Base-by-base conservation (phyloP, 2,113 vertebrate genomes). In the Microtus richardsoni region DNA sequence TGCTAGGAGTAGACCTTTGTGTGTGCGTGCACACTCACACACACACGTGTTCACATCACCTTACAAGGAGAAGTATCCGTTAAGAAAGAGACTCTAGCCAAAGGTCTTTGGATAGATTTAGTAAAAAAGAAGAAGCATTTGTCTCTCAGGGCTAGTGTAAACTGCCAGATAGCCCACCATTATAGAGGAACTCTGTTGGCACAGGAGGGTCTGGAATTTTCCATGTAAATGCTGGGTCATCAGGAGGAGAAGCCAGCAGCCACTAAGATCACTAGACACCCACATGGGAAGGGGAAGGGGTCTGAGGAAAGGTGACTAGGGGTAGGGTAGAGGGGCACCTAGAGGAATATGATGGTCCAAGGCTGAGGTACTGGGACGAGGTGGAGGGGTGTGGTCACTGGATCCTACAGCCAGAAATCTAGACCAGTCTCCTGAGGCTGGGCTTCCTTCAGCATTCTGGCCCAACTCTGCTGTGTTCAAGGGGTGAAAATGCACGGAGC, bases 131-230 rank as follows among this genome's bases (percentile, higher is more conserved):
- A 6, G 91, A 54, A 84, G 71, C 28, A n/a, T 49, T 62, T 49
- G 17, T 70, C 41, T 82, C 24, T 60, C 9, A 17, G 66, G 26
- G 58, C 21, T 36, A 47, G 4, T 73, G 49, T 39, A 93, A 21
- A 21, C 19, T 52, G 33, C n/a, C 47, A 77, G 49, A 75, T 14
- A 82, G 12, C 12, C 39, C 10, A 26, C 24, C 39, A 24, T 2
- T 24, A 39, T 4, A 75, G 47, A 33, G 33, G 26, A 64, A 4
- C 30, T 16, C 73, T 11, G 2, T 21, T 71, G 12, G 19, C 64
- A 83, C 33, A 75, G 28, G 41, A 66, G 47, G 12, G 17, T 93
- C 88, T 91, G 30, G 93, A 96, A 71, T 26, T 71, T 39, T 95
- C 85, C 49, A 36, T 66, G 66, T n/a, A 84, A 88, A 88, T 13